These are phyloP conservation scores for Eristalis arbustorum DNA, from an alignment of 2,888 invertebrate species.

Conservation along the genomic window DNA sequence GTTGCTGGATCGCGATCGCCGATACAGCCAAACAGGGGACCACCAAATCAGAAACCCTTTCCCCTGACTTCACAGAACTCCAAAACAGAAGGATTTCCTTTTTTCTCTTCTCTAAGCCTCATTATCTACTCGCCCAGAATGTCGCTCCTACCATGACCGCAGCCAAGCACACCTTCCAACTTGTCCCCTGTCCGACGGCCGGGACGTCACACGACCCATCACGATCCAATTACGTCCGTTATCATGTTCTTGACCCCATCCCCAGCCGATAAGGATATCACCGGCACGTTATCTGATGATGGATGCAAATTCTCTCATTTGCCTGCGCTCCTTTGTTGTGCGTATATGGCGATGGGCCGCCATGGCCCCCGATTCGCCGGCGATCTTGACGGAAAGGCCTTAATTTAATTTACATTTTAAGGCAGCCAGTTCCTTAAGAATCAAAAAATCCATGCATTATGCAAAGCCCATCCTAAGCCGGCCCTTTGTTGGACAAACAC, in stretches of 20 bases:
- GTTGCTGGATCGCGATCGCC: no score
- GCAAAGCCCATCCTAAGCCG: constrained; percentile 58
- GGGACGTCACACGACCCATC: not conserved
- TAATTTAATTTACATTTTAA: constrained; percentile 71
- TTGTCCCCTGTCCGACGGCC: not conserved
- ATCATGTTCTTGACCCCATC: constrained; percentile 1
- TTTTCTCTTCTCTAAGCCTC: not conserved
- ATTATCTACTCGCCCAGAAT: not conserved
- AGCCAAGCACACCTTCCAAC: not conserved
- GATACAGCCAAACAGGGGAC: not conserved
- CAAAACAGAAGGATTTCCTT: not conserved
- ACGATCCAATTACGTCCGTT: constrained; percentile 6
- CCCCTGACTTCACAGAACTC: not conserved
- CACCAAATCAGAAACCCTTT: not conserved
- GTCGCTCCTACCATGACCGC: not conserved
- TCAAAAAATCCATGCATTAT: constrained; percentile 66
- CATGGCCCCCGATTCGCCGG: constrained; percentile 39
- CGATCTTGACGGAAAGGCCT: constrained; percentile 55
- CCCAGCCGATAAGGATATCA: constrained; percentile 42
- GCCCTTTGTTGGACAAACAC: constrained; percentile 51
- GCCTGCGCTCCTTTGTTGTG: constrained; percentile 60
- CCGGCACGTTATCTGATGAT: constrained; percentile 45
- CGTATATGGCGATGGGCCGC: constrained; percentile 66
- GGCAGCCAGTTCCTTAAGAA: constrained; percentile 58
- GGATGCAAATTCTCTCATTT: constrained; percentile 64